Evolutionary conservation across 2,797 vertebrate genomes (phyloP).

Genomic region (Paedocypris micromegethes): DNA sequence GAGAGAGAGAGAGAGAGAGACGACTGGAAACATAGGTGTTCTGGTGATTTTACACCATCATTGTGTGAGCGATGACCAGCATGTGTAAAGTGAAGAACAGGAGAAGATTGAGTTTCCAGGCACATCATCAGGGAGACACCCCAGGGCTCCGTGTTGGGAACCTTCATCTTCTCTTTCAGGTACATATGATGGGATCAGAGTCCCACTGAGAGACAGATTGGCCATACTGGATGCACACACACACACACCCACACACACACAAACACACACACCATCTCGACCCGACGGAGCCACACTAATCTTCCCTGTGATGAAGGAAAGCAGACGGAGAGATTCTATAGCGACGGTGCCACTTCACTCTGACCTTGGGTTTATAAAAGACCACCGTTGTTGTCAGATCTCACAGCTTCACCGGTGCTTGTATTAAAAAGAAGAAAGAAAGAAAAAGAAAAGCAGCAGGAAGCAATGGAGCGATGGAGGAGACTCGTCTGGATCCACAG

Average conservation of each 20-base stretch:
- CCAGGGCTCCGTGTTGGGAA: neutral
- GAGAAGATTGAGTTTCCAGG: neutral
- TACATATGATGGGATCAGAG: constrained; percentile 4
- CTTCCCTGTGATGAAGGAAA: constrained; percentile 3
- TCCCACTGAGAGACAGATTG: constrained; percentile 19
- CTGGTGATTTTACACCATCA: neutral
- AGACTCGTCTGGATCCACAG: constrained; percentile 21
- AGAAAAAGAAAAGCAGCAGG: constrained; percentile 12
- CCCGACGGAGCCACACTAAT: constrained; percentile 12
- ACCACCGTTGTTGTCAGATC: neutral
- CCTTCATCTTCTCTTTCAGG: constrained; percentile 16
- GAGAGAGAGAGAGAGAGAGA: too few relatives aligned
- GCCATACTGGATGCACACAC: constrained; percentile 9
- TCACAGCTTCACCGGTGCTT: neutral
- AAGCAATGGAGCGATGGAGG: constrained; percentile 12
- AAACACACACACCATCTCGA: neutral
- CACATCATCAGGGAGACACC: constrained; percentile 1
- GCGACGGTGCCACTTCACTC: constrained; percentile 14
- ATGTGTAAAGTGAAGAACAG: neutral
- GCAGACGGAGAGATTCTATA: constrained; percentile 6
- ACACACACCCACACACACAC: constrained; percentile 2
- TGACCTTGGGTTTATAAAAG: constrained; percentile 14
- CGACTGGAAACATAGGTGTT: too few relatives aligned
- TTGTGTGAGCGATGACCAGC: constrained; percentile 37
- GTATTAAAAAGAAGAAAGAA: constrained; percentile 21